Evolutionary conservation across 2,113 vertebrate genomes (phyloP), one percentile per base, ranked within the genome.

Genomic region (Scytalopus superciliaris): DNA sequence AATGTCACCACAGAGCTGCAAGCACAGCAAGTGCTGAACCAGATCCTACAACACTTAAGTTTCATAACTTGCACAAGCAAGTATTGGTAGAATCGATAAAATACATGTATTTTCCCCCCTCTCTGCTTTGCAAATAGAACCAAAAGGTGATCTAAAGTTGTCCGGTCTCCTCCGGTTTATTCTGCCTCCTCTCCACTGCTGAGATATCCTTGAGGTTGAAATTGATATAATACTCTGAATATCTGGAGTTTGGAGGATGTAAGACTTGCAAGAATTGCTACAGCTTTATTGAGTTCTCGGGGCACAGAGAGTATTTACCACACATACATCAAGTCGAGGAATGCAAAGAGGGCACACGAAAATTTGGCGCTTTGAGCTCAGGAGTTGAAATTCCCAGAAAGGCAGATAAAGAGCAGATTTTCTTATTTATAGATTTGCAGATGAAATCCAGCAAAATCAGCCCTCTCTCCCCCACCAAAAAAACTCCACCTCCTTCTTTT

Each of bases 381-480:
- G 97, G 96, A 97, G 96, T 89, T 96, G 96, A 95, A 96, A 98
- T 93, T 96, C 96, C 93, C 96, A 95, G 97, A 84, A 98, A 98
- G 83, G 90, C 95, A 93, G 97, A 97, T 87, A 94, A 95, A 95
- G 96, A 97, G 92, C 40, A 53, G 67, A 81, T 94, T 89, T 94
- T 93, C 96, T 97, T 98, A 97, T 98, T 98, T 97, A 98, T 97
- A 97, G 97, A 98, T 97, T 93, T 97, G 96, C 97, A 97, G 97
- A 97, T 94, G 95, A 97, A 96, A 97, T 82, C 75, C 86, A 97
- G 95, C 79, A 87, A 95, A 96, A 97, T 68, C 90, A 96, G 45
- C 25, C 47, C n/a, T 14, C 16, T 17, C 19, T 10, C 11, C 70
- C 30, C 66, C 11, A 18, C 11, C 2, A 18, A 91, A 93, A 44